Base-by-base conservation (phyloP, 2,113 vertebrate genomes). In the Indicator maculatus region DNA sequence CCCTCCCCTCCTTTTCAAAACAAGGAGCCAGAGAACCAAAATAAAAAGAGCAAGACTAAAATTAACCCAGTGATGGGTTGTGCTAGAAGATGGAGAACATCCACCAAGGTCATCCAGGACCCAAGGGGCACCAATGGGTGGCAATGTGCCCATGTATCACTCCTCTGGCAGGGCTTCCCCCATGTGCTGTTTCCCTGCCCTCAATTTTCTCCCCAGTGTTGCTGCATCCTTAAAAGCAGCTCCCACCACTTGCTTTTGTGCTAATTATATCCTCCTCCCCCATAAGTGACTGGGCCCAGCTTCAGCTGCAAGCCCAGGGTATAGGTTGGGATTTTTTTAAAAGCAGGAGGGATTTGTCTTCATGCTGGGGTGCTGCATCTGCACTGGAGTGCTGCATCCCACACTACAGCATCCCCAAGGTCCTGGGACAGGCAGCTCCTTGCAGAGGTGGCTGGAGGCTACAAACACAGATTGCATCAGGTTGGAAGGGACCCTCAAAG, bases 11-110 rank as follows among this genome's bases (percentile, higher is more conserved):
- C 24, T 83, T 82, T 71, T 3, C 26, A 61, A 52, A 64, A 20
- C 14, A 75, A 56, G 72, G 58, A 64, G 36, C 60, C 75, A 61
- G 47, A 76, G 38, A 59, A 83, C 5, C 36, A 21, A 90, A 39
- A 89, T 72, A 87, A 79, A 77, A 53, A 87, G 45, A 47, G 19
- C n/a, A 26, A 89, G 81, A 38, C 67, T 78, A 92, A 93, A 96
- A 89, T 91, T n/a, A 95, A 92, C 53, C 67, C 63, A 8, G 44
- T 19, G 39, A 21, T 5, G 39, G 70, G 81, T 36, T 93, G 52
- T 38, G 87, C 63, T 23, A 33, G 60, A 69, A 55, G 66, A 39
- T 5, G 2, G 24, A 52, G 18, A 63, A 55, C 7, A 20, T 7
- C 76, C 50, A 10, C 16, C 3, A 31, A 69, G 61, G 81, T 78